Percentiles rank a stretch among this genome's conserved stretches.
phyloP scores from a whole-genome alignment of 2,888 invertebrate genomes.

The Crioceris asparagi region DNA sequence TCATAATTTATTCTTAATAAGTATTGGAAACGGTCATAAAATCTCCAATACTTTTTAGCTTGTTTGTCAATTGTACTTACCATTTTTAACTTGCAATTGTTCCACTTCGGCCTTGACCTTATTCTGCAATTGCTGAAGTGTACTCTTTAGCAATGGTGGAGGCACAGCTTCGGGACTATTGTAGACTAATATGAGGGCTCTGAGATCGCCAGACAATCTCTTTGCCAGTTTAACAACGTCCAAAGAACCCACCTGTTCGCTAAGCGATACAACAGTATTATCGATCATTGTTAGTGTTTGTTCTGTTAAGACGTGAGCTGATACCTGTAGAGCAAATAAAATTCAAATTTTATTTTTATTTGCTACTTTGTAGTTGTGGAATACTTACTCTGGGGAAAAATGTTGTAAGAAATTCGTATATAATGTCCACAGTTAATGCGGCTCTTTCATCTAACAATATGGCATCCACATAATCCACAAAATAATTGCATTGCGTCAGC shows the following conservation, averaged over 20 bases:
- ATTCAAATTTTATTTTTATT: not conserved
- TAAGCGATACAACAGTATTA: constrained; percentile 49
- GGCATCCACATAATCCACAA: constrained; percentile 85
- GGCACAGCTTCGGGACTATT: constrained; percentile 36
- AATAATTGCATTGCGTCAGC: constrained; percentile 69
- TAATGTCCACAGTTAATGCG: constrained; percentile 72
- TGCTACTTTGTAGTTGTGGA: no score
- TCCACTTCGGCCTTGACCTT: constrained; percentile 30
- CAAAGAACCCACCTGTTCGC: constrained; percentile 42
- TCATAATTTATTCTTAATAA: no score
- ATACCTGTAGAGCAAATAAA: constrained; percentile 38
- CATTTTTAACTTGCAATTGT: constrained; percentile 26
- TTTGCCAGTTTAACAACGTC: constrained; percentile 43
- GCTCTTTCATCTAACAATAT: constrained; percentile 78
- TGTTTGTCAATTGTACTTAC: constrained; percentile 21
- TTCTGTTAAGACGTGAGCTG: constrained; percentile 49
- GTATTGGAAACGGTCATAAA: no score
- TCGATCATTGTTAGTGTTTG: constrained; percentile 51
- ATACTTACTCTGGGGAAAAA: constrained; percentile 75
- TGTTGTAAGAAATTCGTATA: constrained; percentile 78
- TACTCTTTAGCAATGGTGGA: constrained; percentile 29
- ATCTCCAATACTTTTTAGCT: no score
- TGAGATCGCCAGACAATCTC: constrained; percentile 44
- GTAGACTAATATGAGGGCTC: constrained; percentile 48
- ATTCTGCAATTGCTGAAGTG: constrained; percentile 30